Evolutionary conservation across 92 coral and sea anemone species (phyloP).

Genomic region (Ricordea florida): DNA sequence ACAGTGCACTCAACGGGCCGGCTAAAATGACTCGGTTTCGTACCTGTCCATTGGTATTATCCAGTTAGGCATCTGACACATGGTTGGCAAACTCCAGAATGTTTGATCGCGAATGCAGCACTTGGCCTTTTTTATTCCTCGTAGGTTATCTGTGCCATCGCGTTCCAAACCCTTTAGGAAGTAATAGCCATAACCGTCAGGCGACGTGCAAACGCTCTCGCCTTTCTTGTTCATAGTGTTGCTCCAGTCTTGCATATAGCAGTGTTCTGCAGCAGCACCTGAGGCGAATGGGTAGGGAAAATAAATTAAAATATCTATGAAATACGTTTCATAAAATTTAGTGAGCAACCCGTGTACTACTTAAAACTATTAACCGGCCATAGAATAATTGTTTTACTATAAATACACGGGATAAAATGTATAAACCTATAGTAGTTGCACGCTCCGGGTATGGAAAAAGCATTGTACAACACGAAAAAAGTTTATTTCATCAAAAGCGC

Average conservation of each 20-base stretch:
- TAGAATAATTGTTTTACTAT: no score
- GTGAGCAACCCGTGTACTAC: no score
- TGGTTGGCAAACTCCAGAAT: conserved; percentile 48
- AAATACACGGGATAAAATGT: no score
- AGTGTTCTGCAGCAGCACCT: neutral
- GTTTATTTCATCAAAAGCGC: no score
- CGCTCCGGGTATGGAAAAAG: no score
- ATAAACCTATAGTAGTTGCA: no score
- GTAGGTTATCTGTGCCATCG: conserved; percentile 13
- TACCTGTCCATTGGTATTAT: conserved; percentile 45
- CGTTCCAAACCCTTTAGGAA: conserved; percentile 24
- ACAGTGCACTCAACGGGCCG: neutral
- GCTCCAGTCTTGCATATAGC: conserved; percentile 37
- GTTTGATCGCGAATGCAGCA: conserved; percentile 57
- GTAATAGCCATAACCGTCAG: conserved; percentile 16
- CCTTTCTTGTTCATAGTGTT: conserved; percentile 37
- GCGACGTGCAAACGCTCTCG: conserved; percentile 26
- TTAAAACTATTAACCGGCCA: no score
- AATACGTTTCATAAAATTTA: no score
- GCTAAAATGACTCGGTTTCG: neutral
- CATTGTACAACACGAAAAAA: no score
- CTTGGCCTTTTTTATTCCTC: conserved; percentile 44
- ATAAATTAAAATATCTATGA: no score
- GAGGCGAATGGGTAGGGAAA: no score
- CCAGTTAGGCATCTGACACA: conserved; percentile 63